Evolutionary conservation across 2,888 invertebrate species (phyloP), one percentile per base, ranked within the genome.

Genomic region (Therioaphis trifolii): DNA sequence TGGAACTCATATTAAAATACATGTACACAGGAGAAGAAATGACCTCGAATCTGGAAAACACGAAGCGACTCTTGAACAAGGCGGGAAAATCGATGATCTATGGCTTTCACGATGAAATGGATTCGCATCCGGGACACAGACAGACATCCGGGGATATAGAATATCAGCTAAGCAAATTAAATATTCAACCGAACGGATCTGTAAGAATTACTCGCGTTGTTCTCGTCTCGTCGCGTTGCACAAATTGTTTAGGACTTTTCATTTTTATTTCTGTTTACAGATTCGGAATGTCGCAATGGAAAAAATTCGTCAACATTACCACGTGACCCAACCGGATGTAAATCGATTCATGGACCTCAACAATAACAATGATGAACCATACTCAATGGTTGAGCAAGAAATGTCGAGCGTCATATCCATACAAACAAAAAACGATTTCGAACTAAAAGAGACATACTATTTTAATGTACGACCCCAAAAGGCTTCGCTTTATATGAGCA

Each of bases 11-110:
- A 88, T 91, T 96, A 89, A 95, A 95, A 91, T 96, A 96, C 90
- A 96, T 96, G 96, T 96, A 97, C 91, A 95, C 95, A 91, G 94
- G 94, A 88, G 95, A 95, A 91, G 95, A 95, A 88, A 96, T 95
- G 88, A 96, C 96, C 90, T 95, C 96, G 89, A 95, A 95, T 88
- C 96, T 96, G 91, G 94, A 95, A 90, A 93, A 95, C 89, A 91
- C 96, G 90, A 94, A 95, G 88, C 94, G 94, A 92, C 95, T 96
- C 92, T 92, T 96, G 89, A 95, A 95, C 91, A 96, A 95, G 88
- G 96, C 96, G 87, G 96, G 96, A 91, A 95, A 95, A 87, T 92
- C 96, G 90, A 95, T 96, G 92, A 95, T 94, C 86, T 90, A 95
- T 89, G 96, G 95, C 88, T 92, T 96, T 88, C 95, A 95, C 88